Percentiles rank a stretch among this genome's conserved stretches.
Evolutionary conservation across 1,140 invertebrate species (phyloP).

Genomic region (Melipona quadrifasciata): DNA sequence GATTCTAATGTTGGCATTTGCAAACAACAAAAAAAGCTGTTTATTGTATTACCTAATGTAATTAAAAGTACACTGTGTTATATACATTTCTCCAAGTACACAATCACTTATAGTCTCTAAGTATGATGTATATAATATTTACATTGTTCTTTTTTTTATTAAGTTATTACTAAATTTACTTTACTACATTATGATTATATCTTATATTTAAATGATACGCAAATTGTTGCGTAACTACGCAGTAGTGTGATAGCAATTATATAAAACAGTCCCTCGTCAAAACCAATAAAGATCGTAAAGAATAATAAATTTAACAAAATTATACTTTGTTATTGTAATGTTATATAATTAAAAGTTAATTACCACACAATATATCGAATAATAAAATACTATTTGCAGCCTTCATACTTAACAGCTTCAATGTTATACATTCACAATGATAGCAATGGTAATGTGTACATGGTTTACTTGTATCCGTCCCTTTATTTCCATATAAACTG

Average conservation of each 20-base stretch:
- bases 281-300: slow-evolving; percentile 77
- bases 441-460: slow-evolving; percentile 45
- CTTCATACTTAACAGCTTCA: slow-evolving; percentile 55
- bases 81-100: slow-evolving; percentile 82
- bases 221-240: slow-evolving; percentile 75
- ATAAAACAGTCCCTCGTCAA: slow-evolving; percentile 81
- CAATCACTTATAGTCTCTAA: slow-evolving; percentile 79
- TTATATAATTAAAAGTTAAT: slow-evolving; percentile 76
- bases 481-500: slow-evolving; percentile 22
- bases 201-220: slow-evolving; percentile 48
- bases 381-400: slow-evolving; percentile 78
- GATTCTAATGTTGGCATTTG: slow-evolving; percentile 70
- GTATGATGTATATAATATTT: slow-evolving; percentile 78
- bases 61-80: slow-evolving; percentile 82
- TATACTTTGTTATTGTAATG: slow-evolving; percentile 72
- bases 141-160: slow-evolving; percentile 70
- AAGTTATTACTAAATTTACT: slow-evolving; percentile 75
- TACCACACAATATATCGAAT: slow-evolving; percentile 77
- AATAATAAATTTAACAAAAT: slow-evolving; percentile 78
- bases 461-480: slow-evolving; percentile 37
- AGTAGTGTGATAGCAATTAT: slow-evolving; percentile 78
- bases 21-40: slow-evolving; percentile 82
- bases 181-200: slow-evolving; percentile 75
- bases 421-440: slow-evolving; percentile 55
- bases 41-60: slow-evolving; percentile 81